Percentiles rank a stretch among this genome's conserved stretches.
phyloP scores from a whole-genome alignment of 2,888 invertebrate species.

The Idaea aversata region DNA sequence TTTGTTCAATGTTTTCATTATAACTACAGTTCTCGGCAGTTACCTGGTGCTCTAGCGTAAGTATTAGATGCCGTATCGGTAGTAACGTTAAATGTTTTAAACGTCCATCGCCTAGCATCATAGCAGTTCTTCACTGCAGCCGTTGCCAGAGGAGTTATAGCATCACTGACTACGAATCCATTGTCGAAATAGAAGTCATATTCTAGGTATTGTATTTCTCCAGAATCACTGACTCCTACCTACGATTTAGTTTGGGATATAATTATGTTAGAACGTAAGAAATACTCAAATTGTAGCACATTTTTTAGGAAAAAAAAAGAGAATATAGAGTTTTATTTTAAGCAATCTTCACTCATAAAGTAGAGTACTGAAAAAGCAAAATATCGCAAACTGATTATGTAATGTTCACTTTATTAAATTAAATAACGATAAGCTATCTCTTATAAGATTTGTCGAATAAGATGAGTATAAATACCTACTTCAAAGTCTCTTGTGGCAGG shows the following conservation, averaged over 20 bases:
- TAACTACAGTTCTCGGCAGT: constrained; percentile 14
- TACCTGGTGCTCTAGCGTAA: constrained; percentile 85
- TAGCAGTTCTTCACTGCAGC: constrained; percentile 81
- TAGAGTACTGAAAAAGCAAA: too few relatives aligned
- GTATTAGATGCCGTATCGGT: constrained; percentile 85
- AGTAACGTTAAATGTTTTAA: constrained; percentile 59
- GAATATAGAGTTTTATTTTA: too few relatives aligned
- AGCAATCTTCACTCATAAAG: too few relatives aligned
- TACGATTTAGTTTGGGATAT: constrained; percentile 19
- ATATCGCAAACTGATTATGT: too few relatives aligned
- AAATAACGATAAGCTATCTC: neutral
- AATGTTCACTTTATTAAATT: too few relatives aligned
- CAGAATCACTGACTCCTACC: constrained; percentile 80
- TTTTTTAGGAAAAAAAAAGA: too few relatives aligned
- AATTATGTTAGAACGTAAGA: neutral
- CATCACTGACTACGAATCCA: constrained; percentile 79
- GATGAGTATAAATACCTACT: constrained; percentile 47
- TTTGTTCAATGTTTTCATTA: neutral
- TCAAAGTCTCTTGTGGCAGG: constrained; percentile 83
- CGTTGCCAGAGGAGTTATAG: constrained; percentile 47
- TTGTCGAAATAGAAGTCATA: constrained; percentile 76
- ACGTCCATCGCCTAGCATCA: constrained; percentile 68
- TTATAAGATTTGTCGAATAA: constrained; percentile 5
- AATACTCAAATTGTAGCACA: too few relatives aligned
- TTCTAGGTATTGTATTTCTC: constrained; percentile 84